These are phyloP conservation scores for Hypomesus transpacificus DNA, from an alignment of 2,113 vertebrate genomes.

Conservation along the genomic window DNA sequence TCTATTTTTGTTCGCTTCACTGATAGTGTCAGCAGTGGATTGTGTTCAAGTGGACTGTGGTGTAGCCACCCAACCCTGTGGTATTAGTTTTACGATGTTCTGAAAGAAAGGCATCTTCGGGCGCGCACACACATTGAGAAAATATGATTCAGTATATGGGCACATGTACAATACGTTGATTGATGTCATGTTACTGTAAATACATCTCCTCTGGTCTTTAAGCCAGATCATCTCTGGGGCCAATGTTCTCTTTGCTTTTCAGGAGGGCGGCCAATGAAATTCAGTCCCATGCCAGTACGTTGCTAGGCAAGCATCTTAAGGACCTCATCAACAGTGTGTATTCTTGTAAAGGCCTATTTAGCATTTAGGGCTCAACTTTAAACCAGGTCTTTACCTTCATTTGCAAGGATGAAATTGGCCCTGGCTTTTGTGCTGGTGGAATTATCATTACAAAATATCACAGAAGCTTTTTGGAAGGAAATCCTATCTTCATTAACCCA, in stretches of 20 bases:
- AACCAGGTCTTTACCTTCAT: constrained; percentile 22
- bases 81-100: constrained; percentile 18
- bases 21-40: constrained; percentile 17
- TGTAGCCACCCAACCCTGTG: constrained; percentile 15
- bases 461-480: constrained; percentile 40
- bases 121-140: constrained; percentile 36
- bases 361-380: constrained; percentile 33
- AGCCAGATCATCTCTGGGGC: constrained; percentile 40
- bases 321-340: constrained; percentile 40
- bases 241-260: constrained; percentile 47
- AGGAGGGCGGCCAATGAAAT: constrained; percentile 44
- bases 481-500: constrained; percentile 37
- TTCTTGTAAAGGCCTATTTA: constrained; percentile 40
- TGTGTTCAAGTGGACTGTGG: constrained; percentile 11
- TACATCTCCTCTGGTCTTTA: constrained; percentile 37
- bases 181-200: constrained; percentile 59
- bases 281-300: constrained; percentile 43
- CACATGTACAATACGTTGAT: constrained; percentile 28
- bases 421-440: constrained; percentile 9
- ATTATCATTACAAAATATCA: constrained; percentile 36
- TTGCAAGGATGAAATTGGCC: constrained; percentile 35
- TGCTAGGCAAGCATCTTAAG: constrained; percentile 42
- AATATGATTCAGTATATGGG: constrained; percentile 34
- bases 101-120: constrained; percentile 30
- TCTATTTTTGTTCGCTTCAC: not conserved